Conservation (phyloP, 2,888 invertebrate genomes). For the Crioceris asparagi region DNA sequence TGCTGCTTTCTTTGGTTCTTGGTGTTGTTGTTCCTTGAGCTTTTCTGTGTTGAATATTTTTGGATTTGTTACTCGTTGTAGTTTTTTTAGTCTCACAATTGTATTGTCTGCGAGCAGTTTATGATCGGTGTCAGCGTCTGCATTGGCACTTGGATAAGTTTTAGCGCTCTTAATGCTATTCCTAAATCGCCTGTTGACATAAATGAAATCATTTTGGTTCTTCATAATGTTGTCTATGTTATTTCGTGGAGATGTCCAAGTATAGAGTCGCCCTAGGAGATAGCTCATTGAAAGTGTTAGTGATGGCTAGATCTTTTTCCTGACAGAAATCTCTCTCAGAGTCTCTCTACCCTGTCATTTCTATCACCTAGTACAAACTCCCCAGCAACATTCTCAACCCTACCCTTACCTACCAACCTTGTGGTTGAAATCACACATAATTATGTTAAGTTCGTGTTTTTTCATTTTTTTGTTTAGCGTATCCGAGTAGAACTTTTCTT, state of each 20-base stretch:
- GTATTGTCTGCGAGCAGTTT: too few species aligned
- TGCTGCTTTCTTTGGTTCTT: background rate
- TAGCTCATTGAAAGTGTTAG: background rate
- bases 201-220: background rate
- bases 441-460: background rate
- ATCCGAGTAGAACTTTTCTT: background rate
- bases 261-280: background rate
- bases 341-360: constrained; percentile 2
- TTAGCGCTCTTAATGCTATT: background rate
- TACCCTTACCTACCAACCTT: background rate
- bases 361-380: background rate
- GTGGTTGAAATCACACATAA: background rate
- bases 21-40: background rate
- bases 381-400: background rate
- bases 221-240: background rate
- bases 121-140: too few species aligned
- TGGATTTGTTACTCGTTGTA: too few species aligned
- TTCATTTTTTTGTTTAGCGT: background rate
- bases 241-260: background rate
- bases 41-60: background rate
- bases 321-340: constrained; percentile 1
- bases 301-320: too few species aligned
- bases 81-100: background rate
- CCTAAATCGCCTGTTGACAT: background rate
- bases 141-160: background rate